A percentile compares a stretch with the other conserved stretches of the same genome.
phyloP scores from a whole-genome alignment of 1,140 invertebrate genomes.

The Trinorchestia longiramus region DNA sequence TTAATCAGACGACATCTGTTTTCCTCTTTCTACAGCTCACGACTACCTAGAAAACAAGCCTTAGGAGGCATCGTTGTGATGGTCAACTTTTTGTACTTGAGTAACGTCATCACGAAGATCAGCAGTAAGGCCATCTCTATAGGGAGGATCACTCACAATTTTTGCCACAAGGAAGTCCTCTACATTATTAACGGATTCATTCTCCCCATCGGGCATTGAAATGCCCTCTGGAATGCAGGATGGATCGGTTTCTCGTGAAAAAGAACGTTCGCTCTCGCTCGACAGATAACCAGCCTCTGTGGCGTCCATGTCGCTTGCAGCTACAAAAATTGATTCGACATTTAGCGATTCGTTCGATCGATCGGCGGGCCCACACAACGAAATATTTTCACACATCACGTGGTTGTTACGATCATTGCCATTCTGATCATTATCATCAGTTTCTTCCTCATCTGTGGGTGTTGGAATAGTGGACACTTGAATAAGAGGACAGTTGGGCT shows the following conservation, averaged over 20 bases:
- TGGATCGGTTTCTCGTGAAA: background rate
- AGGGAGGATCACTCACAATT: slow-evolving; percentile 38
- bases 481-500: slow-evolving; percentile 13
- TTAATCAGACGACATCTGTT: background rate
- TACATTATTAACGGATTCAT: background rate
- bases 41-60: background rate
- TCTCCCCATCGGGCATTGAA: background rate
- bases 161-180: background rate
- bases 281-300: background rate
- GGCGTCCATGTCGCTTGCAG: background rate
- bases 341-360: background rate
- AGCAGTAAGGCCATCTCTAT: background rate
- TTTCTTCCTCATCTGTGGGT: background rate
- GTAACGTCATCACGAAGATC: background rate
- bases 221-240: background rate
- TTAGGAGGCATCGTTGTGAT: background rate
- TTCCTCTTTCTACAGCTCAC: background rate
- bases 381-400: background rate
- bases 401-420: background rate
- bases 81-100: slow-evolving; percentile 32
- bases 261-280: background rate
- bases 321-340: background rate
- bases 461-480: slow-evolving; percentile 32
- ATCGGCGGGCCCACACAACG: background rate
- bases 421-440: background rate